These are phyloP conservation scores for Drosophila sp. DNA, from an alignment of 1,140 invertebrate species.

Conservation along the genomic window DNA sequence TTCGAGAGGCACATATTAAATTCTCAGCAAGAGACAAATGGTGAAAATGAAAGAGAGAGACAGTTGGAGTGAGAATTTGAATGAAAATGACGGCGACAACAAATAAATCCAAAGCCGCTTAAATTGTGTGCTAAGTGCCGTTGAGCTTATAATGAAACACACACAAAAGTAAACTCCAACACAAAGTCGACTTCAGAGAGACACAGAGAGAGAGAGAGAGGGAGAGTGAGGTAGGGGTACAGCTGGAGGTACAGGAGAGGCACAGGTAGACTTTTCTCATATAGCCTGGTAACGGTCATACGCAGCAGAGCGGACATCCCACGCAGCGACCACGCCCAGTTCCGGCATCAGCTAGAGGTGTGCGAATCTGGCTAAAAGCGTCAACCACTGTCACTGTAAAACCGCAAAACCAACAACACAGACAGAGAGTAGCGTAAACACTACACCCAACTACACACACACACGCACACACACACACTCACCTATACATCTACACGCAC, in stretches of 20 bases:
- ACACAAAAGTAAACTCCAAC: conserved; percentile 31
- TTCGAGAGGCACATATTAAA: conserved; percentile 12
- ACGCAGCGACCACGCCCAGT: conserved; percentile 63
- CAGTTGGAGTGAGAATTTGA: conserved; percentile 3
- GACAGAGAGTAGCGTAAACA: conserved; percentile 51
- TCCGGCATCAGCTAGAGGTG: conserved; percentile 46
- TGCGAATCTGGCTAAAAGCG: conserved; percentile 54
- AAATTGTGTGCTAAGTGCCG: conserved; percentile 77
- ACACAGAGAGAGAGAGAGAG: neutral
- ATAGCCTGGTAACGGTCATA: conserved; percentile 18
- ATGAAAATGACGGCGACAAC: conserved; percentile 31
- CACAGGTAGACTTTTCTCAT: neutral
- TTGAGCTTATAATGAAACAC: conserved; percentile 77
- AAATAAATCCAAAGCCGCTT: conserved; percentile 72
- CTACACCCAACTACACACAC: conserved; percentile 31
- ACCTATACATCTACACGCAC: neutral
- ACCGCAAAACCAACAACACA: conserved; percentile 74
- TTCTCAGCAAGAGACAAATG: conserved; percentile 9
- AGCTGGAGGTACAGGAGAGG: neutral
- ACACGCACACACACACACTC: conserved; percentile 30
- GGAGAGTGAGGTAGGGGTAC: neutral
- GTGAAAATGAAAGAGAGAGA: neutral
- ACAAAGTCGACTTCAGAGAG: conserved; percentile 7
- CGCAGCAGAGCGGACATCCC: conserved; percentile 53
- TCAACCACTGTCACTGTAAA: conserved; percentile 30